phyloP scores from a whole-genome alignment of 2,113 vertebrate genomes.

The Microcebus griseorufus region DNA sequence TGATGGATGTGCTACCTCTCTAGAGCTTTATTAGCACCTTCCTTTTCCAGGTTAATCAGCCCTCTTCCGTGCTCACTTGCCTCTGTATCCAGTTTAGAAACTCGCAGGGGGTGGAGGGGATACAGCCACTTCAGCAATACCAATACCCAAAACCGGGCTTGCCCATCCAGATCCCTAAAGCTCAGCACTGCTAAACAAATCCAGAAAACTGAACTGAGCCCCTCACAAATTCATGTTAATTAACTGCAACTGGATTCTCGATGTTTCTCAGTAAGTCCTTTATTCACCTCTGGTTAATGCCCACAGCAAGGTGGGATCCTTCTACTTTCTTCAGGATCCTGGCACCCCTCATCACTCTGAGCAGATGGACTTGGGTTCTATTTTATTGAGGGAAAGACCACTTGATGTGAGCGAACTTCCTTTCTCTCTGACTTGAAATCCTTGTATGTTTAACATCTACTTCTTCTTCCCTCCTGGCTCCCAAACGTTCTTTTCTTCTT shows the following conservation, averaged over 20 bases:
- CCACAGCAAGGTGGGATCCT: background rate
- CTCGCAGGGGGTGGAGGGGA: background rate
- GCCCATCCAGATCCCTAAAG: background rate
- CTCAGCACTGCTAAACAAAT: background rate
- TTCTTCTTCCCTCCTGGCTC: background rate
- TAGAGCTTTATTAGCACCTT: background rate
- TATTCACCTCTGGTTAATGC: background rate
- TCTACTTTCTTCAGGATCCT: background rate
- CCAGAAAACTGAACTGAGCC: background rate
- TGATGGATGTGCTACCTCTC: rapidly evolving
- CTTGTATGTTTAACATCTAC: background rate
- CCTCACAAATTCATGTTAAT: background rate
- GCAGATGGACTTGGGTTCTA: background rate
- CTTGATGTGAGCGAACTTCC: background rate
- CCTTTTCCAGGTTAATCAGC: background rate
- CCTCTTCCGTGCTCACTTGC: background rate
- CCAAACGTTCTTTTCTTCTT: background rate
- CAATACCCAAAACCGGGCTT: background rate
- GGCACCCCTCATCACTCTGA: background rate
- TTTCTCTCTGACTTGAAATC: background rate
- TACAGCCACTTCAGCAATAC: background rate
- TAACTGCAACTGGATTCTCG: background rate
- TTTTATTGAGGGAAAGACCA: background rate
- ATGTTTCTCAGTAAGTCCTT: background rate
- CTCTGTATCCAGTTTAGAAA: background rate